These are phyloP conservation scores for Arion vulgaris DNA, from an alignment of 1,140 invertebrate species.

Conservation along the genomic window DNA sequence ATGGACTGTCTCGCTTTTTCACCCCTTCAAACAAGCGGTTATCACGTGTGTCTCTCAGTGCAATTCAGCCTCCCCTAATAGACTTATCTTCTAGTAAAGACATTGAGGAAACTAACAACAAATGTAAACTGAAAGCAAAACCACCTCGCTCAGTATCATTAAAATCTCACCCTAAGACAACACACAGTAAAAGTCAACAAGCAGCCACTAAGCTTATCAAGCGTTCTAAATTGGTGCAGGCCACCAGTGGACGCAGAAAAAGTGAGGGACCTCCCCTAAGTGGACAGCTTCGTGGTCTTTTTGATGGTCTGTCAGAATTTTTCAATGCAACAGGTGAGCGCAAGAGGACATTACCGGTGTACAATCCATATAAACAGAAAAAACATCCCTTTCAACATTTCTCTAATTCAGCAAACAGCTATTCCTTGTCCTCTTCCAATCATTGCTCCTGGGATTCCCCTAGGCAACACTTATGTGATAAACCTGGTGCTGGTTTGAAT, in stretches of 20 bases:
- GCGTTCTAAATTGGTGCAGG: slow-evolving; percentile 66
- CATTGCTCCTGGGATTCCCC: slow-evolving; percentile 23
- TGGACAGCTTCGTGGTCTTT: slow-evolving; percentile 82
- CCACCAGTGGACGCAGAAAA: slow-evolving; percentile 60
- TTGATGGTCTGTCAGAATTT: slow-evolving; percentile 88
- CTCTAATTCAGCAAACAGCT: not conserved
- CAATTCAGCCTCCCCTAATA: slow-evolving; percentile 25
- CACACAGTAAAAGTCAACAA: slow-evolving; percentile 49
- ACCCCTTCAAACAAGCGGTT: slow-evolving; percentile 71
- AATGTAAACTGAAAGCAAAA: slow-evolving; percentile 21
- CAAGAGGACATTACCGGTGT: slow-evolving; percentile 70
- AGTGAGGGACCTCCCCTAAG: slow-evolving; percentile 72
- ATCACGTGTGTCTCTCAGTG: slow-evolving; percentile 69
- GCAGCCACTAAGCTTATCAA: slow-evolving; percentile 67
- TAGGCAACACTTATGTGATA: slow-evolving; percentile 26
- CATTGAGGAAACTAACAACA: not conserved
- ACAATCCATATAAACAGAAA: slow-evolving; percentile 42
- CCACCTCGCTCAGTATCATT: not conserved
- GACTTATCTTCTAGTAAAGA: slow-evolving; percentile 1
- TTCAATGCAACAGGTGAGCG: slow-evolving; percentile 81
- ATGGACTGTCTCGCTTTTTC: slow-evolving; percentile 71
- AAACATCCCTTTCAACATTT: slow-evolving; percentile 32
- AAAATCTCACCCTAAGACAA: slow-evolving; percentile 12
- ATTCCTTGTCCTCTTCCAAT: not conserved
- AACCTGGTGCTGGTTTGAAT: slow-evolving; percentile 22